phyloP scores from a whole-genome alignment of 2,888 invertebrate species.

The Drosophila lutescens region DNA sequence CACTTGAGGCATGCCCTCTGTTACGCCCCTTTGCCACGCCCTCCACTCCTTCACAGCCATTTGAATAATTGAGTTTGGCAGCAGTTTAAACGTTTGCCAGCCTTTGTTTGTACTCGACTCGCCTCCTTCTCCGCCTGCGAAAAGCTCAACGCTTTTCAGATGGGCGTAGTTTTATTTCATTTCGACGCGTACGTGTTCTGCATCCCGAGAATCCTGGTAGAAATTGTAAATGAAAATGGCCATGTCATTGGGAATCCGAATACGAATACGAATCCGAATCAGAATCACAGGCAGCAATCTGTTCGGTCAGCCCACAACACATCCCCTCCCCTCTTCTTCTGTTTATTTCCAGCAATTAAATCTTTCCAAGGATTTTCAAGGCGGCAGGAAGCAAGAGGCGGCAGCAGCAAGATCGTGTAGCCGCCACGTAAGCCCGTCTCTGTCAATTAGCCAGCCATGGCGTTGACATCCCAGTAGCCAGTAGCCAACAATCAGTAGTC shows the following conservation, averaged over 20 bases:
- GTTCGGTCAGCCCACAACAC: conserved; percentile 45
- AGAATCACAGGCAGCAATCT: conserved; percentile 59
- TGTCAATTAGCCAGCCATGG: conserved; percentile 63
- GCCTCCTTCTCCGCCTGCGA: neutral
- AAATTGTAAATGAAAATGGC: conserved; percentile 39
- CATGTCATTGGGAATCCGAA: conserved; percentile 15
- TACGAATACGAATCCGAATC: conserved; percentile 10
- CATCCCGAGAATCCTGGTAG: conserved; percentile 5
- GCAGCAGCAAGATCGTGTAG: conserved; percentile 35
- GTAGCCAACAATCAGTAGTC: conserved; percentile 40
- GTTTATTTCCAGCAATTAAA: conserved; percentile 67
- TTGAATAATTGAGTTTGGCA: conserved; percentile 72
- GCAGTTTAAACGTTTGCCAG: conserved; percentile 60
- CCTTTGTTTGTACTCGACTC: conserved; percentile 47
- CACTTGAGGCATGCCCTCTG: conserved; percentile 27
- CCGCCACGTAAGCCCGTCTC: conserved; percentile 45
- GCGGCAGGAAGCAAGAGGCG: neutral
- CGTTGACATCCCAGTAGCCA: conserved; percentile 64
- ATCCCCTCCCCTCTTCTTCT: neutral
- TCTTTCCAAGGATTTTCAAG: conserved; percentile 47
- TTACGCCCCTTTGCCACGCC: neutral
- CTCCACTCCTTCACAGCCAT: conserved; percentile 36
- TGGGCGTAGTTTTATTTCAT: conserved; percentile 74
- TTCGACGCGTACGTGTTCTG: conserved; percentile 61
- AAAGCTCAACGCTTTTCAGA: conserved; percentile 17